These are phyloP conservation scores for Noctua fimbriata DNA, from an alignment of 2,888 invertebrate genomes.

Conservation along the genomic window DNA sequence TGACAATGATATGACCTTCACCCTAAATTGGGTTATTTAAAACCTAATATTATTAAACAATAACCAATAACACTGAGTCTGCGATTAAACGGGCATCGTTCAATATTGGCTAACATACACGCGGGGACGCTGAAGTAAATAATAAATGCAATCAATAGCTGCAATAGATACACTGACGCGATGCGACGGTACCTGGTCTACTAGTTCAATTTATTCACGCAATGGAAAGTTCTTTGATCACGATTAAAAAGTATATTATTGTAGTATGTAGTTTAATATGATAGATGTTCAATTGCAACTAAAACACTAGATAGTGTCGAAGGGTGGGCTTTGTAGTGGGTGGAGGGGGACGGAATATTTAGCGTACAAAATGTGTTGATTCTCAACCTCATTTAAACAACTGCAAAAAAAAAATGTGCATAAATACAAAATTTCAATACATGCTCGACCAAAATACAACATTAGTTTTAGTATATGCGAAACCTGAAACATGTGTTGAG, in stretches of 20 bases:
- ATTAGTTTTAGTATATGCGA: too few species aligned
- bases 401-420: too few species aligned
- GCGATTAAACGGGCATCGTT: background rate
- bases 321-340: background rate
- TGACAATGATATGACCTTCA: too few species aligned
- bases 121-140: conserved; percentile 18
- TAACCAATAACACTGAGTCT: background rate
- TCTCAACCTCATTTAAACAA: too few species aligned
- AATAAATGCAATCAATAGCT: conserved; percentile 47
- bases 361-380: background rate
- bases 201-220: background rate
- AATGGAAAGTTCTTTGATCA: background rate
- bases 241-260: background rate
- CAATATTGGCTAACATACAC: conserved; percentile 1
- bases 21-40: background rate
- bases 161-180: conserved; percentile 18
- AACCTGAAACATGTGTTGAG: too few species aligned
- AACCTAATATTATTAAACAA: background rate
- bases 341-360: background rate
- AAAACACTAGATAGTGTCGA: background rate
- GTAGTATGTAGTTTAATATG: background rate
- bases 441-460: too few species aligned
- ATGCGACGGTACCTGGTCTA: background rate
- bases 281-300: background rate
- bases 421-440: too few species aligned